phyloP scores from a whole-genome alignment of 1,140 invertebrate genomes.

The honey bee (Apis mellifera) region Amel_HAv3.1 CM009939.2:10692501-10693000 shows the following conservation, averaged over 20 bases:
- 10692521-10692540: no score
- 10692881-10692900: constrained; percentile 38
- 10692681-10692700: neutral
- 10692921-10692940: neutral
- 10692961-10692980: constrained; percentile 5
- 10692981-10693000: no score
- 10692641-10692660: no score
- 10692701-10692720: neutral
- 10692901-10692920: neutral
- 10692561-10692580: constrained; percentile 17
- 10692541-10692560: neutral
- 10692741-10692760: neutral
- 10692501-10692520: neutral
- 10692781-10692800: neutral
- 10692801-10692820: no score
- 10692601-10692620: neutral
- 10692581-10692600: constrained; percentile 20
- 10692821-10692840: neutral
- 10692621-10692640: constrained; percentile 8
- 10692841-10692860: neutral
- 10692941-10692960: neutral
- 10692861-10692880: neutral
- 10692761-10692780: neutral
- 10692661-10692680: neutral
- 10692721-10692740: neutral